A percentile compares a stretch with the other conserved stretches of the same genome.
Conservation (phyloP, 2,888 invertebrate species). For the Desoria tigrina region DNA sequence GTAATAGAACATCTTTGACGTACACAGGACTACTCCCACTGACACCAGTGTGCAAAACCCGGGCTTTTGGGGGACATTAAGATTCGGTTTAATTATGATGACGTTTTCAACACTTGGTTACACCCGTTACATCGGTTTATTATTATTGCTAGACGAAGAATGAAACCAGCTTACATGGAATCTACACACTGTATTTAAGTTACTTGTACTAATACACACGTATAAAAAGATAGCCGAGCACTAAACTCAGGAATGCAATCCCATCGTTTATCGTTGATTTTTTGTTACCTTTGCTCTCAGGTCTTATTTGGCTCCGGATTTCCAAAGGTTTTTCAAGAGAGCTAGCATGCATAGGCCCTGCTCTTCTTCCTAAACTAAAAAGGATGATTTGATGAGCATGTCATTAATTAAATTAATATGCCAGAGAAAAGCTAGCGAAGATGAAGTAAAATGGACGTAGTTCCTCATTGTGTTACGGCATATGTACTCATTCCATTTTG, state of each 20-base stretch:
- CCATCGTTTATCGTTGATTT: neutral
- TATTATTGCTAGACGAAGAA: conserved; percentile 16
- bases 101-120: too few relatives aligned
- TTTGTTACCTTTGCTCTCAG: neutral
- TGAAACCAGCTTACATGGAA: neutral
- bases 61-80: too few relatives aligned
- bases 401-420: conserved; percentile 54
- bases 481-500: conserved; percentile 7
- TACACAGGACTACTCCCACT: too few relatives aligned
- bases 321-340: neutral
- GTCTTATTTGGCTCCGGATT: neutral
- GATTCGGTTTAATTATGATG: too few relatives aligned
- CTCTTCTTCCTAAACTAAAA: conserved; percentile 17
- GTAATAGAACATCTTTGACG: too few relatives aligned
- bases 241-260: conserved; percentile 4
- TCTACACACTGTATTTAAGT: too few relatives aligned
- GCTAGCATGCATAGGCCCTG: neutral
- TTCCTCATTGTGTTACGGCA: conserved; percentile 11
- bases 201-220: too few relatives aligned
- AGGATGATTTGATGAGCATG: conserved; percentile 46
- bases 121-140: too few relatives aligned
- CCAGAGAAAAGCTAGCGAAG: conserved; percentile 32
- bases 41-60: too few relatives aligned
- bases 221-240: conserved; percentile 1
- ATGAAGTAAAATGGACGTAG: neutral